A percentile compares a stretch with the other conserved stretches of the same genome.
Conservation (phyloP, 2,888 invertebrate genomes). For the Hofmannophila pseudospretella region DNA sequence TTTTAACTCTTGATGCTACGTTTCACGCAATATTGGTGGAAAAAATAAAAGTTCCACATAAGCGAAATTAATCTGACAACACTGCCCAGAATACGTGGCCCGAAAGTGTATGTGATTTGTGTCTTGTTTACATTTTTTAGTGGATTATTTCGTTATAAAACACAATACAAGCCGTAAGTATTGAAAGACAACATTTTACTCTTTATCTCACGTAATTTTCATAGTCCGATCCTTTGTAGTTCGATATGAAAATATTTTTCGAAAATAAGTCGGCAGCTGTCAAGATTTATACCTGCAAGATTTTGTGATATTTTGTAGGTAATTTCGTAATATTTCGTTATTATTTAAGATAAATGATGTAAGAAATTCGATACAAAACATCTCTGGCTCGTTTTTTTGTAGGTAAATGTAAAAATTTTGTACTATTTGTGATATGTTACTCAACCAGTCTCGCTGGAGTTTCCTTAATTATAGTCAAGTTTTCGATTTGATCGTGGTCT, state of each 20-base stretch:
- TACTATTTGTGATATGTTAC: conserved; percentile 2
- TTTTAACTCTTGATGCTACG: conserved; percentile 26
- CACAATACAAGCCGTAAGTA: conserved; percentile 58
- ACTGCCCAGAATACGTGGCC: conserved; percentile 73
- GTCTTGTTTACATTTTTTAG: conserved; percentile 72
- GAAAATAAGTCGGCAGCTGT: conserved; percentile 52
- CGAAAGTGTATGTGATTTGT: conserved; percentile 52
- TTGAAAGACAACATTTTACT: conserved; percentile 18
- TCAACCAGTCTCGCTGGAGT: neutral
- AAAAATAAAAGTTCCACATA: conserved; percentile 76
- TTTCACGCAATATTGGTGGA: conserved; percentile 25
- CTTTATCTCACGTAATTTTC: conserved; percentile 16
- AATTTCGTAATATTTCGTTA: conserved; percentile 3
- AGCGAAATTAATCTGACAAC: conserved; percentile 62
- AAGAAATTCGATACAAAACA: conserved; percentile 1
- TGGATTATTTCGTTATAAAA: conserved; percentile 49
- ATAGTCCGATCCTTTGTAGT: conserved; percentile 14
- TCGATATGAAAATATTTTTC: conserved; percentile 24
- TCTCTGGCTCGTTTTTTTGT: neutral
- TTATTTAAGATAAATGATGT: conserved; percentile 5
- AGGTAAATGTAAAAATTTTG: conserved; percentile 1
- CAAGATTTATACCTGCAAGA: conserved; percentile 35
- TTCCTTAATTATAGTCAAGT: conserved; percentile 3
- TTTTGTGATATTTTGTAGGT: conserved; percentile 19
- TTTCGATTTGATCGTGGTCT: conserved; percentile 1